Evolutionary conservation across 2,797 vertebrate genomes (phyloP).

Genomic region (Peromyscus attwateri): DNA sequence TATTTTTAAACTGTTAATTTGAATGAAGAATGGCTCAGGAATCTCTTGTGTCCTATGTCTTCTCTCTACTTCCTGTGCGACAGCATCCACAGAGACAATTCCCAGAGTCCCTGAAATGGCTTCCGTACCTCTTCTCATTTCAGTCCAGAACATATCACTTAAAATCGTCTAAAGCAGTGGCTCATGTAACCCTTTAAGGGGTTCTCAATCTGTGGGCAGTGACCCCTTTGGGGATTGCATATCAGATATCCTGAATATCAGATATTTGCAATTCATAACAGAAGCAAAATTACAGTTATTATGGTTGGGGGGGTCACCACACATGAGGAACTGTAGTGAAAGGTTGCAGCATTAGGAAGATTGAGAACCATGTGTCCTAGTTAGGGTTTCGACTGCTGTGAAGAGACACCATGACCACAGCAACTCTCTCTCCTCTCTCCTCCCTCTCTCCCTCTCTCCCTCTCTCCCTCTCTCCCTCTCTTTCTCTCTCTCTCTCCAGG

Average conservation of each 20-base stretch:
- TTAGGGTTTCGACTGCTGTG: background rate
- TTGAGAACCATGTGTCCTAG: background rate
- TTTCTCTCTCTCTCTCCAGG: no score
- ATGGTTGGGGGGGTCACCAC: background rate
- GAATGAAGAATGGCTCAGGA: conserved; percentile 33
- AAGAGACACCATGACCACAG: background rate
- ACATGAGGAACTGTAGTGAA: background rate
- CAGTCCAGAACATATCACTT: background rate
- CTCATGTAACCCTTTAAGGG: background rate
- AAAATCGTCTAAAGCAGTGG: background rate
- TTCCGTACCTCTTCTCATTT: background rate
- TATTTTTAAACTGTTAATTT: conserved; percentile 12
- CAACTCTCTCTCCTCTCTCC: no score
- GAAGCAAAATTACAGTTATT: background rate
- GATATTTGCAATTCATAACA: background rate
- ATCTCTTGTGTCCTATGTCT: background rate
- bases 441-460: no score
- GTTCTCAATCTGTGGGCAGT: background rate
- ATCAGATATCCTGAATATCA: background rate
- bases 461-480: no score
- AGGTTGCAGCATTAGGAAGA: background rate
- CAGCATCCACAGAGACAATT: background rate
- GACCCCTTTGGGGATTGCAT: background rate
- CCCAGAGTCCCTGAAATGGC: background rate
- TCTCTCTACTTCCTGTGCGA: background rate